A percentile compares a stretch with the other conserved stretches of the same genome.
Conservation (phyloP, 1,140 invertebrate species). For the Drosophila rhopaloa region DNA sequence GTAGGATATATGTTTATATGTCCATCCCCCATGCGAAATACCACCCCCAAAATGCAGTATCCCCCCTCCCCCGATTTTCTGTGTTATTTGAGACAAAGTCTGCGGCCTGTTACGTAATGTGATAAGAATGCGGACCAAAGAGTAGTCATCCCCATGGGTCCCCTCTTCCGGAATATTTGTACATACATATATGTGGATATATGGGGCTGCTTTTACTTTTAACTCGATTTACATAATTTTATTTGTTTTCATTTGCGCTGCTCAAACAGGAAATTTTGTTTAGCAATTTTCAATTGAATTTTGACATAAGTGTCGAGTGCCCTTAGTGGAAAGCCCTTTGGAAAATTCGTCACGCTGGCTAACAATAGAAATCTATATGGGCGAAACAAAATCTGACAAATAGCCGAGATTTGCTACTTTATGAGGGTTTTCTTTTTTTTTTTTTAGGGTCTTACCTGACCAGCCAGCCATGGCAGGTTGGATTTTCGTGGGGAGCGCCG, state of each 20-base stretch:
- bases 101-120: constrained; percentile 80
- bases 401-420: constrained; percentile 58
- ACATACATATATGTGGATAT: background rate
- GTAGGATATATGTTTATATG: constrained; percentile 17
- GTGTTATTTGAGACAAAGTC: constrained; percentile 73
- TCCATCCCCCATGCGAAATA: constrained; percentile 7
- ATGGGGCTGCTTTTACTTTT: constrained; percentile 39
- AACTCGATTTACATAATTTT: constrained; percentile 71
- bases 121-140: constrained; percentile 63
- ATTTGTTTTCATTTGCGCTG: constrained; percentile 70
- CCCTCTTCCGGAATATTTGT: constrained; percentile 14
- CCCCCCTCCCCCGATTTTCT: constrained; percentile 1
- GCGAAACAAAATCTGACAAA: constrained; percentile 55
- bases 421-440: constrained; percentile 19
- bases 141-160: constrained; percentile 15
- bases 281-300: constrained; percentile 73
- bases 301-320: constrained; percentile 66
- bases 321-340: background rate
- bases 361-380: constrained; percentile 24
- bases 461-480: constrained; percentile 37
- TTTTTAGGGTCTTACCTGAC: constrained; percentile 48
- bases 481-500: background rate
- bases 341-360: constrained; percentile 56
- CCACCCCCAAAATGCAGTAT: constrained; percentile 29
- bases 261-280: constrained; percentile 29